These are phyloP conservation scores for Tetramorium alpestre DNA, from an alignment of 1,140 invertebrate species.

Conservation along the genomic window DNA sequence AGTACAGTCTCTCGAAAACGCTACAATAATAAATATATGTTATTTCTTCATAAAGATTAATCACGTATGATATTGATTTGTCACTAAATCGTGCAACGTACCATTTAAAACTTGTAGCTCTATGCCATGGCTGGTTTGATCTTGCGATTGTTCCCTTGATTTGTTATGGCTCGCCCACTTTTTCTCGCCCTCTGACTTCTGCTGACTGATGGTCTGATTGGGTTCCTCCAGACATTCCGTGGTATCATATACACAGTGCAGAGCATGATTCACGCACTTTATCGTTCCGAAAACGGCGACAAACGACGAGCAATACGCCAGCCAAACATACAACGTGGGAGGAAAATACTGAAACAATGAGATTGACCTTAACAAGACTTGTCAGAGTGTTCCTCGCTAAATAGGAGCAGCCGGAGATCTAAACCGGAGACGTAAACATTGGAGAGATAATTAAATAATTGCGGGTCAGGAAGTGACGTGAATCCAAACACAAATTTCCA, in stretches of 20 bases:
- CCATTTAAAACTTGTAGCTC: conserved; percentile 92
- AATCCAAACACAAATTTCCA: not conserved
- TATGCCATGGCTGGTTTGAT: conserved; percentile 87
- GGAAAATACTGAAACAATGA: conserved; percentile 92
- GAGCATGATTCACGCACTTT: conserved; percentile 95
- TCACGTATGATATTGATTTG: not conserved
- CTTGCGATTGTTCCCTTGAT: conserved; percentile 80
- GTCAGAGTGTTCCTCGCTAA: not conserved
- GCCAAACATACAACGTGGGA: conserved; percentile 94
- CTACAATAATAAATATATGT: not conserved
- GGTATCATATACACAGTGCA: conserved; percentile 98
- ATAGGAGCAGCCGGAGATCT: not conserved
- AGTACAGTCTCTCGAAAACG: too few relatives aligned
- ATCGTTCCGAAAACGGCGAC: conserved; percentile 92
- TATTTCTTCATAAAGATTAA: not conserved
- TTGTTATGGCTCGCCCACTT: conserved; percentile 79
- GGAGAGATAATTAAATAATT: not conserved
- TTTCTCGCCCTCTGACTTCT: conserved; percentile 83
- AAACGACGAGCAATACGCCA: conserved; percentile 94
- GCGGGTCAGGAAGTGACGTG: too few relatives aligned
- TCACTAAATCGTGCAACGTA: conserved; percentile 59
- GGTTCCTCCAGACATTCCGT: conserved; percentile 93
- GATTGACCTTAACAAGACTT: conserved; percentile 13
- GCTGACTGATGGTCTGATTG: conserved; percentile 80
- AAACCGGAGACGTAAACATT: not conserved